Conservation (phyloP, 1,140 invertebrate species). For the Argopecten irradians region DNA sequence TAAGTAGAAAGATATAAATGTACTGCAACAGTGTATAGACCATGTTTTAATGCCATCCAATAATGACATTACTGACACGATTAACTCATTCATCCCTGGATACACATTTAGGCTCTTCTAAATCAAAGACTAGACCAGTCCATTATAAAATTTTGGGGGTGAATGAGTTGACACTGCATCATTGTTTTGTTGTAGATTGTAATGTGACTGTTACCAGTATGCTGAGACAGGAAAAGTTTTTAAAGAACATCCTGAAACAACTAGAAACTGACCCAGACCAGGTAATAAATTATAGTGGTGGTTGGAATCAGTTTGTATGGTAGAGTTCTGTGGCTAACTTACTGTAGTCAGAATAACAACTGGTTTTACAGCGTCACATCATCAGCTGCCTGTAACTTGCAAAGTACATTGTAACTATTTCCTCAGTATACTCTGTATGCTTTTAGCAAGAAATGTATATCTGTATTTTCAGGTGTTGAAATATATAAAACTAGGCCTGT, state of each 20-base stretch:
- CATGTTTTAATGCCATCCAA: neutral
- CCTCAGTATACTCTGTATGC: too few species aligned
- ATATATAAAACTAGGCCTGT: too few species aligned
- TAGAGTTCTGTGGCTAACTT: neutral
- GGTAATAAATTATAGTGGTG: slow-evolving; percentile 52
- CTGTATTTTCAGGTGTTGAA: too few species aligned
- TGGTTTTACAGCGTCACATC: neutral
- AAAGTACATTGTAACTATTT: neutral
- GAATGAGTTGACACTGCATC: too few species aligned
- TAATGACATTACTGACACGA: neutral
- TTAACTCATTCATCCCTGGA: too few species aligned
- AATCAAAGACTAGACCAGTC: too few species aligned
- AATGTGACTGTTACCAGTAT: slow-evolving; percentile 85
- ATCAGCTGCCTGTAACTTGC: neutral
- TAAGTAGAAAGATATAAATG: neutral
- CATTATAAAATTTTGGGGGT: too few species aligned
- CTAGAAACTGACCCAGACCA: slow-evolving; percentile 80
- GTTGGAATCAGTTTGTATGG: neutral
- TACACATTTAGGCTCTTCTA: too few species aligned
- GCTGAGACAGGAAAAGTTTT: slow-evolving; percentile 87
- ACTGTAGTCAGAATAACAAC: neutral
- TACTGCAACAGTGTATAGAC: neutral
- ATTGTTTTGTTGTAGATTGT: slow-evolving; percentile 80
- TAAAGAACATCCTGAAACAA: slow-evolving; percentile 82
- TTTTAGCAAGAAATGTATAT: too few species aligned